phyloP scores from a whole-genome alignment of 2,797 vertebrate species.

The Sorex maritimensis region DNA sequence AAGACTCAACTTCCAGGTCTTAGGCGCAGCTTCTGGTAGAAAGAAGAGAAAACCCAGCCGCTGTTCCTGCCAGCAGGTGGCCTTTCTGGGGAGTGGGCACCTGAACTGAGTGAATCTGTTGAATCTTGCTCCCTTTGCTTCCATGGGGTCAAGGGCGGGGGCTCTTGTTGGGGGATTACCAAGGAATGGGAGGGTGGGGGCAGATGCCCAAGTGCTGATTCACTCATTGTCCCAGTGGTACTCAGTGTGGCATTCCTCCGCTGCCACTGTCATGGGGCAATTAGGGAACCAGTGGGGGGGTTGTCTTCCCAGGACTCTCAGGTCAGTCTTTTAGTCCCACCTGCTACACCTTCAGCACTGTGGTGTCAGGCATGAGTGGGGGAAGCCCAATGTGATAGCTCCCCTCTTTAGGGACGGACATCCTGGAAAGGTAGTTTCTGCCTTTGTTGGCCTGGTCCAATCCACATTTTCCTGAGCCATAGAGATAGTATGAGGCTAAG shows the following conservation, averaged over 20 bases:
- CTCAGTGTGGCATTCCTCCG: constrained; percentile 63
- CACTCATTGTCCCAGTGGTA: constrained; percentile 53
- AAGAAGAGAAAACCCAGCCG: constrained; percentile 61
- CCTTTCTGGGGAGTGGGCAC: not conserved
- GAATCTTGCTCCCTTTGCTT: constrained; percentile 12
- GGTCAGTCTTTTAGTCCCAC: constrained; percentile 12
- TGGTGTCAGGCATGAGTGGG: not conserved
- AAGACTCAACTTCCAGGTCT: constrained; percentile 1
- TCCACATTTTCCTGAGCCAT: constrained; percentile 7
- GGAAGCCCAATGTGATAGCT: not conserved
- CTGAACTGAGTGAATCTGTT: constrained; percentile 6
- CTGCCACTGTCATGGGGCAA: constrained; percentile 51
- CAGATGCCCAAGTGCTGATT: constrained; percentile 81
- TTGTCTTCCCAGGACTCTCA: constrained; percentile 65
- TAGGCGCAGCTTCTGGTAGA: not conserved
- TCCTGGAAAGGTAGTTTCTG: constrained; percentile 2
- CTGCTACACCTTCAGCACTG: constrained; percentile 6
- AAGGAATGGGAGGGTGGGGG: constrained; percentile 39
- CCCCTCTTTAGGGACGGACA: not conserved
- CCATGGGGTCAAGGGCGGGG: not conserved
- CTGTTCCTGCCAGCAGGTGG: not conserved
- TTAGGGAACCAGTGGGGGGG: constrained; percentile 64
- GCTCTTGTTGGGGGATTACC: constrained; percentile 27
- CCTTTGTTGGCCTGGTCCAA: not conserved
- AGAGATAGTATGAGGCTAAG: not conserved